These are phyloP conservation scores for Sebastes cheni DNA, from an alignment of 2,797 vertebrate genomes.

Conservation along the genomic window DNA sequence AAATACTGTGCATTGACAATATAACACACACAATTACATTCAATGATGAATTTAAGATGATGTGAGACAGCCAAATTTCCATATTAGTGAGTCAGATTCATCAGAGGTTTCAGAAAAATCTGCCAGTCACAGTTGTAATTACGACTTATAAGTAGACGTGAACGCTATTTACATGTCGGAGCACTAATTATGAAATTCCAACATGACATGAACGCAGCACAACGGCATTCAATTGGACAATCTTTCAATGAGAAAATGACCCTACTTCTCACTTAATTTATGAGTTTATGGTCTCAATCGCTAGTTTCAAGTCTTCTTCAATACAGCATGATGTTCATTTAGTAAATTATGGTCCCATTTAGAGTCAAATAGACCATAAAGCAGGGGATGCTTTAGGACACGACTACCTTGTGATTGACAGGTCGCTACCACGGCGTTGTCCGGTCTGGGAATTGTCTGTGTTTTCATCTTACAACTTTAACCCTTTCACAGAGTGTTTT, in stretches of 20 bases:
- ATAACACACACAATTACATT: neutral
- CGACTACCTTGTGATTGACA: no score
- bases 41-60: neutral
- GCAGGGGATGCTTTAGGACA: accelerated
- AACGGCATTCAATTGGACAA: neutral
- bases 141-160: neutral
- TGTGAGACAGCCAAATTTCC: neutral
- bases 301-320: no score
- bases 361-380: no score
- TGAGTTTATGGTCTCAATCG: no score
- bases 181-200: neutral
- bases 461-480: no score
- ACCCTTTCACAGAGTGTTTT: no score
- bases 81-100: neutral
- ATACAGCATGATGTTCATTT: no score
- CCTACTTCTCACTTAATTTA: no score
- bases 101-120: neutral
- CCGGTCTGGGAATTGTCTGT: no score
- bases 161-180: neutral
- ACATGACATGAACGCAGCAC: neutral
- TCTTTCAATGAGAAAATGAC: neutral
- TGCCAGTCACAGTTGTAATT: neutral
- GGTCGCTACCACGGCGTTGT: no score
- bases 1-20: neutral
- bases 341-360: no score